Conservation (phyloP, 2,888 invertebrate species). For the Megamerina dolium region DNA sequence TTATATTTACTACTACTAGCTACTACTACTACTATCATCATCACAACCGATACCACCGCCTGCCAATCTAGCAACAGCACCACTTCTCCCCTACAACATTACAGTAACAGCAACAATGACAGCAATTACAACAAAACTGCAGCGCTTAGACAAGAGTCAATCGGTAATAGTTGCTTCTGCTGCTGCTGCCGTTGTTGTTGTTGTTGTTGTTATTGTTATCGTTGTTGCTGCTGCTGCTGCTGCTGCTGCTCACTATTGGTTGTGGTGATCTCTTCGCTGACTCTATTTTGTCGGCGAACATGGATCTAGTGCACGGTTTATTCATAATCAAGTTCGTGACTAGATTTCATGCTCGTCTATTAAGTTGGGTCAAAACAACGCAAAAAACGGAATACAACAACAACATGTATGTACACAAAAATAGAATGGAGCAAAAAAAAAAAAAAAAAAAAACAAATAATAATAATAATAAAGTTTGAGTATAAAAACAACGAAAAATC, state of each 20-base stretch:
- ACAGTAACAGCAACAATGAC: no score
- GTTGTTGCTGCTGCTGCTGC: conserved; percentile 1
- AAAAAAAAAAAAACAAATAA: not conserved
- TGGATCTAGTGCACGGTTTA: conserved; percentile 52
- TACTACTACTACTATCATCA: no score
- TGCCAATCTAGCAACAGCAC: no score
- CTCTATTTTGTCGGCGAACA: conserved; percentile 52
- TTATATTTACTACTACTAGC: no score
- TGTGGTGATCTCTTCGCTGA: conserved; percentile 35
- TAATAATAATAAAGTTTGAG: conserved; percentile 3
- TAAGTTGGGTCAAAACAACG: conserved; percentile 51
- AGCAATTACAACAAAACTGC: no score
- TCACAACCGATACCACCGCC: no score
- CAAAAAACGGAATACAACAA: conserved; percentile 9
- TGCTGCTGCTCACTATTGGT: not conserved
- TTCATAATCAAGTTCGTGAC: conserved; percentile 52
- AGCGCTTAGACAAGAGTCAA: no score
- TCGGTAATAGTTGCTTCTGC: no score
- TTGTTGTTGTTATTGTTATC: conserved; percentile 6
- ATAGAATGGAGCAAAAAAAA: not conserved
- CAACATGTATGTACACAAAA: no score
- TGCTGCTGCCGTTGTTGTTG: no score
- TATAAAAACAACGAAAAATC: conserved; percentile 6
- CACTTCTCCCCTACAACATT: no score
- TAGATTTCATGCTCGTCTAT: conserved; percentile 53